Evolutionary conservation across 2,888 invertebrate species (phyloP).

Genomic region (Metellina segmentata): DNA sequence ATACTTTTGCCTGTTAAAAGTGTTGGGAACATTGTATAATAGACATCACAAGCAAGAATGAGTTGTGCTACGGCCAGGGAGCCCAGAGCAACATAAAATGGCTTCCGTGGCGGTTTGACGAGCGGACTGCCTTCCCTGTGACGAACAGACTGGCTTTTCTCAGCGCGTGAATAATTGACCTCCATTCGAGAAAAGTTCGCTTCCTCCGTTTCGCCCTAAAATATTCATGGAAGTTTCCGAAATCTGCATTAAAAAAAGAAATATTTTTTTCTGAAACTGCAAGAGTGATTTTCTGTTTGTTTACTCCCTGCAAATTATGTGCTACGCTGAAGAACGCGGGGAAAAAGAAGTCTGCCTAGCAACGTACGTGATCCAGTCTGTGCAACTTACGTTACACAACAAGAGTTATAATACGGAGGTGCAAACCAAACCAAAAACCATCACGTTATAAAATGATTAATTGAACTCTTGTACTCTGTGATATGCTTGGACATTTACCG

Average conservation of each 20-base stretch:
- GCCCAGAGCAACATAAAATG: too few relatives aligned
- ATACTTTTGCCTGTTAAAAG: too few relatives aligned
- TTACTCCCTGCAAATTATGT: conserved; percentile 12
- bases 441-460: too few relatives aligned
- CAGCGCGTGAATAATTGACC: conserved; percentile 37
- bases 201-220: conserved; percentile 8
- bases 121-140: background rate
- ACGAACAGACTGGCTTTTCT: conserved; percentile 7
- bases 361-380: background rate
- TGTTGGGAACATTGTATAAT: too few relatives aligned
- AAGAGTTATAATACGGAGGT: too few relatives aligned
- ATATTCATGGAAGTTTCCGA: conserved; percentile 27
- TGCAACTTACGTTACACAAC: background rate
- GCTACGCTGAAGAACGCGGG: background rate
- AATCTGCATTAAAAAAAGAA: conserved; percentile 29
- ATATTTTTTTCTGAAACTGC: conserved; percentile 19
- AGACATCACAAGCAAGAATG: too few relatives aligned
- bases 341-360: background rate
- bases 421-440: too few relatives aligned
- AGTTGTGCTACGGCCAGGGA: too few relatives aligned
- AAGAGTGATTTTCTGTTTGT: conserved; percentile 9
- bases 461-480: too few relatives aligned
- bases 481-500: too few relatives aligned
- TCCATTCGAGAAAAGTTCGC: background rate
- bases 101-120: too few relatives aligned